These are phyloP conservation scores for Hassar affinis DNA, from an alignment of 2,113 vertebrate genomes.

Conservation along the genomic window DNA sequence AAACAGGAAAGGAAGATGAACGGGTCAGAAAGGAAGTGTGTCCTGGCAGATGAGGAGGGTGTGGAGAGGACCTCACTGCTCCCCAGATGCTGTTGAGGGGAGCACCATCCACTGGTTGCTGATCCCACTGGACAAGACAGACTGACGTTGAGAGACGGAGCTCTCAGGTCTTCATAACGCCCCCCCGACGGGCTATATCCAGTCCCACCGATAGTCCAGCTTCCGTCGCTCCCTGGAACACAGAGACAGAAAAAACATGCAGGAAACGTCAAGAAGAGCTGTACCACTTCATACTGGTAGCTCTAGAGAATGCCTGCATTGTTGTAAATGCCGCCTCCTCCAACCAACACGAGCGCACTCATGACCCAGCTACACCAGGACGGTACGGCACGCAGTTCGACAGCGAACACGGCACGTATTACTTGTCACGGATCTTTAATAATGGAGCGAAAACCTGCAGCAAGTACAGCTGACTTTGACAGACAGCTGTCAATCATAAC, in stretches of 20 bases:
- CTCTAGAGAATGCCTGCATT: background rate
- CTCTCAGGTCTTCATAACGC: constrained; percentile 37
- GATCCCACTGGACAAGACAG: constrained; percentile 33
- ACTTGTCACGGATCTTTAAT: too few species aligned
- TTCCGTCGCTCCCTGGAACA: constrained; percentile 36
- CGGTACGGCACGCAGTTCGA: constrained; percentile 22
- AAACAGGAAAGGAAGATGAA: constrained; percentile 7
- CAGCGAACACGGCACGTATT: background rate
- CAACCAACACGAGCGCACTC: background rate
- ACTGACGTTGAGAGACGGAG: constrained; percentile 31
- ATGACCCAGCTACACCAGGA: constrained; percentile 22
- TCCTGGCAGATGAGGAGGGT: constrained; percentile 49
- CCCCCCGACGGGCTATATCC: constrained; percentile 41
- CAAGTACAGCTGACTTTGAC: background rate
- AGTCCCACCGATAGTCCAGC: background rate
- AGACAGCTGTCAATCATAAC: constrained; percentile 8
- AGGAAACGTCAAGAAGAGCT: background rate
- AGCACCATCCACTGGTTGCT: constrained; percentile 59
- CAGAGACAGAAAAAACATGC: constrained; percentile 8
- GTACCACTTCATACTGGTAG: background rate
- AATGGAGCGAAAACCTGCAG: background rate
- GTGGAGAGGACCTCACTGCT: constrained; percentile 57
- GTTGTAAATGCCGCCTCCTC: background rate
- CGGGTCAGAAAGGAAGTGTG: constrained; percentile 1
- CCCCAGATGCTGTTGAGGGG: constrained; percentile 46